Base-by-base conservation (phyloP, 2,888 invertebrate species). In the Drosophila siamana region DNA sequence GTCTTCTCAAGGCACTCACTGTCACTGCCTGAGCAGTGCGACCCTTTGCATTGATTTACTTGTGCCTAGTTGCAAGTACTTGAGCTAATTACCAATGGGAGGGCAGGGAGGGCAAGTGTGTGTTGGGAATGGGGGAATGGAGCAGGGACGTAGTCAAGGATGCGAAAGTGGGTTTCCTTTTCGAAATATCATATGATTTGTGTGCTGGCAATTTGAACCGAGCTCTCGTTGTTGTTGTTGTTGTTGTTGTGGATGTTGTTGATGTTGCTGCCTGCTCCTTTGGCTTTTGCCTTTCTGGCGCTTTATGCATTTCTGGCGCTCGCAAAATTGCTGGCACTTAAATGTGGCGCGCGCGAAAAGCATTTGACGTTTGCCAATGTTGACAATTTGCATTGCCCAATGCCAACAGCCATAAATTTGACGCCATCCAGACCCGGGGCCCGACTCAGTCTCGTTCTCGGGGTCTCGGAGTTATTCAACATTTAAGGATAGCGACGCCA, bases 331-430 rank as follows among this genome's bases (percentile, higher is more conserved):
- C 77, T 78, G 78, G 59, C 78, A 68, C 78, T 80, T 68, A 65
- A 77, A 74, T 59, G 54, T 67, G 61, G 47, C 61, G 63, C 57
- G 65, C 63, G 55, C 50, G 47, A 75, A 73, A 72, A 57, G 50
- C 67, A 71, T 74, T 74, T 77, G 77, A 79, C 72, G 67, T 71
- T 77, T 71, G 76, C 76, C 76, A 67, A 63, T 74, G 74, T 69
- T 68, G 83, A 79, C 83, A 77, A 67, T 77, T 80, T 78, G 72
- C 68, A 78, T 67, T 69, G 65, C 56, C 68, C 67, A 69, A 69
- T 71, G 81, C 81, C 81, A 86, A 80, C 52, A 65, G 78, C 48
- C 85, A 86, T 82, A 86, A 82, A 84, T 82, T 80, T 78, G 87
- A 80, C 72, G 87, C 87, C 87, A 72, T 56, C 62, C 68, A 71